Percentiles rank a stretch among this genome's conserved stretches.
phyloP scores from a whole-genome alignment of 1,140 invertebrate genomes.

The Caerostris darwini region DNA sequence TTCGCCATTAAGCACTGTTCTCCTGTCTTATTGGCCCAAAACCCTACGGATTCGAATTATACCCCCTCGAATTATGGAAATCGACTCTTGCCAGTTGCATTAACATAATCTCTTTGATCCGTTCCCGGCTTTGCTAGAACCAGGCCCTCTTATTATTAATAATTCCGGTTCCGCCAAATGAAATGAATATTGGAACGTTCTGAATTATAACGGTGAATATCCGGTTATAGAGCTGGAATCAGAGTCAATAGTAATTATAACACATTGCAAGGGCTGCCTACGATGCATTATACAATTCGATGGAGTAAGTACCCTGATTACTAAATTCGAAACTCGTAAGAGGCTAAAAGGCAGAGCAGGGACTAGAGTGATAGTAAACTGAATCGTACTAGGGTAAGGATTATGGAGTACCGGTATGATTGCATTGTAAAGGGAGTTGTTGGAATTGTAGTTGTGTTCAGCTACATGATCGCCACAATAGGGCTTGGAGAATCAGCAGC shows the following conservation, averaged over 20 bases:
- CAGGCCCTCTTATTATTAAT: conserved; percentile 13
- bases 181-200: conserved; percentile 18
- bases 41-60: conserved; percentile 22
- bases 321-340: neutral
- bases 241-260: conserved; percentile 40
- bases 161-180: conserved; percentile 19
- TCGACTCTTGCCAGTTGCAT: conserved; percentile 9
- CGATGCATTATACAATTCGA: conserved; percentile 31
- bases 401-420: conserved; percentile 23
- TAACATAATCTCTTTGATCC: conserved; percentile 37
- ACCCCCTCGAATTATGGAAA: neutral
- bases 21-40: neutral
- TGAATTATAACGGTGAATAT: conserved; percentile 32
- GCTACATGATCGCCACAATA: neutral
- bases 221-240: conserved; percentile 30
- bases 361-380: conserved; percentile 15
- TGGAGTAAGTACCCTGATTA: conserved; percentile 15
- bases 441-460: neutral
- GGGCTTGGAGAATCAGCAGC: neutral
- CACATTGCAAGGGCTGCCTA: neutral
- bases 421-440: conserved; percentile 38
- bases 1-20: neutral
- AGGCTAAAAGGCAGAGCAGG: neutral
- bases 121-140: neutral
- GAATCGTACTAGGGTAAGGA: conserved; percentile 38